Evolutionary conservation across 2,888 invertebrate species (phyloP), one percentile per base, ranked within the genome.

Genomic region (Chrysodeixis includens): DNA sequence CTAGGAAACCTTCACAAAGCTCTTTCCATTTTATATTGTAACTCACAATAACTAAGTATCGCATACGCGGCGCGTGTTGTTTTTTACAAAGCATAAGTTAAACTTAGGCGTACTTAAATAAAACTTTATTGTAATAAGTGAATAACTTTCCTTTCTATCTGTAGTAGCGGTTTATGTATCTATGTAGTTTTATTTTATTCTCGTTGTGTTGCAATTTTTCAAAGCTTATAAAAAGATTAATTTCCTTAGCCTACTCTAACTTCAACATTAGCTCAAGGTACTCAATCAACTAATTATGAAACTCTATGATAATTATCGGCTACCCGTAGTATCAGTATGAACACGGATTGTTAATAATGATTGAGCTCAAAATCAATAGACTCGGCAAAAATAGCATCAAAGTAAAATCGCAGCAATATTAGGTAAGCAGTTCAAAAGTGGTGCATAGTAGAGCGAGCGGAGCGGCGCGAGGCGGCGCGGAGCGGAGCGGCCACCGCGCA

Each of bases 361-460:
- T 52, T 35, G 35, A 32, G 58, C 62, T 66, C 79, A 78, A 76
- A 76, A 82, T 82, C 75, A 65, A 78, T 80, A 66, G 8, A 10
- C 54, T 30, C 30, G n/a, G 9, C 67, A 71, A 80, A 85, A 85
- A 85, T 81, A 83, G 83, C 78, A 84, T 81, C 79, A 76, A 79
- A 79, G 77, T 83, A 78, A 86, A 88, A 88, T 85, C 76, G 78
- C 78, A 84, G 81, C 85, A 68, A 66, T 76, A 88, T 86, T 88
- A 90, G 87, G 89, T 89, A 86, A 90, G 87, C 88, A 89, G 88
- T 92, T 90, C 88, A 91, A 92, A 93, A 92, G 87, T 92, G 92
- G 89, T 92, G 92, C 92, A 92, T 89, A 87, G 89, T 85, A 79
- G 81, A 83, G 84, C 81, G 82, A 83, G 79, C 81, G 78, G 82